Conservation (phyloP, 2,888 invertebrate genomes). For the Tipula unca region DNA sequence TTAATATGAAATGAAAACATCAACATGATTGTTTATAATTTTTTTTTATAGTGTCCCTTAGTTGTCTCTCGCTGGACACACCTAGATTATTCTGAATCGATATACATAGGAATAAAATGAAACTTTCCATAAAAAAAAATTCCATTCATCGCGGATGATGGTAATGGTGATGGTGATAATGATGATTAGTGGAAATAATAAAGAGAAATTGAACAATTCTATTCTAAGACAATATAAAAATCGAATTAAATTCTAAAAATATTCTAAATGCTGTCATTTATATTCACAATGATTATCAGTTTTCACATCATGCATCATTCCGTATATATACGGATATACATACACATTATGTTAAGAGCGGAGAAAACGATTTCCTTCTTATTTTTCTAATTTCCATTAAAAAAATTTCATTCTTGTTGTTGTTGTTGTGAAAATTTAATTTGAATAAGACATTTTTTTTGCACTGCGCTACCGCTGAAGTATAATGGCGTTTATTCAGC, state of each 20-base stretch:
- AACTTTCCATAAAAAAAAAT: background rate
- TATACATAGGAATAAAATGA: background rate
- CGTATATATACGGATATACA: no score
- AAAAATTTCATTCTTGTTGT: background rate
- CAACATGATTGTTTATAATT: background rate
- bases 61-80: background rate
- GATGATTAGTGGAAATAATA: background rate
- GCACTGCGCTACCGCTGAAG: background rate
- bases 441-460: background rate
- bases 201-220: background rate
- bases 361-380: background rate
- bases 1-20: background rate
- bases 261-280: background rate
- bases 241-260: slow-evolving; percentile 8
- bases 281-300: background rate
- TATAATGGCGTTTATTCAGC: background rate
- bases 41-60: background rate
- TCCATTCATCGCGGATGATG: background rate
- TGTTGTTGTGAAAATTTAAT: background rate
- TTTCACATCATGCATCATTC: background rate
- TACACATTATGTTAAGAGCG: background rate
- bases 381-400: background rate
- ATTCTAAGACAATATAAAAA: background rate
- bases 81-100: background rate
- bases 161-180: background rate